Evolutionary conservation across 1,140 invertebrate genomes (phyloP).

Genomic region (Achroia grisella): DNA sequence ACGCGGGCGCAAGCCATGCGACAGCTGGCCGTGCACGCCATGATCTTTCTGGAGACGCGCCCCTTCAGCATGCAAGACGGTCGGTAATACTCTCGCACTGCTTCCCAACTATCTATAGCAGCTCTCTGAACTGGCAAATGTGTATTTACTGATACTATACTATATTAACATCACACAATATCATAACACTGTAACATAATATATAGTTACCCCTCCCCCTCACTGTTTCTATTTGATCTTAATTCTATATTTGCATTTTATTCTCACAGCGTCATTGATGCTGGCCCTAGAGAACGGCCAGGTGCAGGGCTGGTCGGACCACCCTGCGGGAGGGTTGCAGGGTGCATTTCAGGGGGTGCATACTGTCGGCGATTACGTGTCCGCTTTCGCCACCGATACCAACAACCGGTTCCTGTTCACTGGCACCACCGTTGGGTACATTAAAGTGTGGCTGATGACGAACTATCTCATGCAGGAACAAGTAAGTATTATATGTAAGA

Average conservation of each 20-base stretch:
- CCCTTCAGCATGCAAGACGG: conserved; percentile 66
- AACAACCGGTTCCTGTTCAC: conserved; percentile 80
- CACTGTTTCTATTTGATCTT: too few species aligned
- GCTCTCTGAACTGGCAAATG: too few species aligned
- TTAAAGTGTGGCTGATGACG: conserved; percentile 82
- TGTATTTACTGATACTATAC: too few species aligned
- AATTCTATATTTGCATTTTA: too few species aligned
- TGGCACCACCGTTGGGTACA: conserved; percentile 79
- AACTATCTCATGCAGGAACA: conserved; percentile 70
- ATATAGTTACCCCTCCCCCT: too few species aligned
- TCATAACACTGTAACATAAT: too few species aligned
- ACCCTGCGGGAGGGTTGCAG: conserved; percentile 78
- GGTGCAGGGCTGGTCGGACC: conserved; percentile 83
- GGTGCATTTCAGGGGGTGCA: conserved; percentile 78
- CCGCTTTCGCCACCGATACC: conserved; percentile 77
- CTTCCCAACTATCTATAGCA: too few species aligned
- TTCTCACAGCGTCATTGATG: conserved; percentile 73
- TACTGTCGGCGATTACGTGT: conserved; percentile 78
- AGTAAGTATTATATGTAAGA: conserved; percentile 16
- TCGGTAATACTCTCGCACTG: conserved; percentile 7
- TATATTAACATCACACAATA: too few species aligned
- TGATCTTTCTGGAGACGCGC: conserved; percentile 74
- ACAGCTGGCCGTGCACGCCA: conserved; percentile 70
- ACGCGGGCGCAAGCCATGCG: conserved; percentile 34
- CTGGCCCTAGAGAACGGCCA: conserved; percentile 79